Conservation (phyloP, 1,140 invertebrate genomes). For the Gonioctena quinquepunctata region DNA sequence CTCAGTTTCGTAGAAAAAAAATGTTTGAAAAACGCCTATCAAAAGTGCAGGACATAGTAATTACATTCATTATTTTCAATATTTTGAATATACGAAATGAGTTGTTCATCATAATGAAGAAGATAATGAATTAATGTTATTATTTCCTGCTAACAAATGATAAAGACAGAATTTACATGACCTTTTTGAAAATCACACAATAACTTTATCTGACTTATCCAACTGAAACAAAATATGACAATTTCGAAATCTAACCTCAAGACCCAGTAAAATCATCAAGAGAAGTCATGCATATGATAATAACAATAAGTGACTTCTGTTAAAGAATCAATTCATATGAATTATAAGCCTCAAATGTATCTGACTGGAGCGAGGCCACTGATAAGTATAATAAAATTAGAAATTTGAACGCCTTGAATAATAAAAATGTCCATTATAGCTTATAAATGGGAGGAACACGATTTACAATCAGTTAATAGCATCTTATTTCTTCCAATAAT, state of each 20-base stretch:
- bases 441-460: background rate
- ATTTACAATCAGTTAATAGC: background rate
- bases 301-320: background rate
- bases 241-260: background rate
- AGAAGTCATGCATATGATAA: background rate
- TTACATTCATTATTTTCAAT: too few species aligned
- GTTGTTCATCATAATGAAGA: background rate
- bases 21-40: too few species aligned
- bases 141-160: background rate
- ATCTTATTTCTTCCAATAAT: constrained; percentile 1
- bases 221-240: background rate
- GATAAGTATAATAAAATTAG: constrained; percentile 2
- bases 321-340: background rate
- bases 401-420: constrained; percentile 3
- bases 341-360: background rate
- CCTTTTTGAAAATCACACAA: background rate
- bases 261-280: background rate
- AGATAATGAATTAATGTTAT: background rate
- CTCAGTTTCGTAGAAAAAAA: too few species aligned
- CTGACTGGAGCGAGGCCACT: constrained; percentile 9
- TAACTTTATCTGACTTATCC: background rate
- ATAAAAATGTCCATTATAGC: background rate
- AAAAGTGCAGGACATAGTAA: too few species aligned
- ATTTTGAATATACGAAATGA: too few species aligned
- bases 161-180: background rate